These are phyloP conservation scores for Pampusana beccarii DNA, from an alignment of 2,113 vertebrate species.

Conservation along the genomic window DNA sequence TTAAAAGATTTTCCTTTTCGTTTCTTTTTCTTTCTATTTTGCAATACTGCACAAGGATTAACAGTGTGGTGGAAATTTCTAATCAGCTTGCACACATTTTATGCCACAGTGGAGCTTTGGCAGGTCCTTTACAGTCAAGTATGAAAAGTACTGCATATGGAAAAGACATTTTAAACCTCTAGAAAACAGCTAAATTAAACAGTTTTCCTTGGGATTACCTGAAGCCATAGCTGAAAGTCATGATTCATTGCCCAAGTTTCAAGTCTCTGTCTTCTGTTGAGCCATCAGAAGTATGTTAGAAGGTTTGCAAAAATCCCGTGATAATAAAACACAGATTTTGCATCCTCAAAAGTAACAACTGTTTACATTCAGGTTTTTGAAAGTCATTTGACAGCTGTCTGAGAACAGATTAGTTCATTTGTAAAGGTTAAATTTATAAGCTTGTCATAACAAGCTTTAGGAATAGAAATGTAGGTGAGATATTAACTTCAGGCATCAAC, in stretches of 20 bases:
- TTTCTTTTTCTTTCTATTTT: not conserved
- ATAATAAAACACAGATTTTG: not conserved
- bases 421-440: not conserved
- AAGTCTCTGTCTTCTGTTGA: not conserved
- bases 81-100: not conserved
- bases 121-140: not conserved
- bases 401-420: not conserved
- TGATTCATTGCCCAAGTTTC: not conserved
- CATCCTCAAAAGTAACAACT: not conserved
- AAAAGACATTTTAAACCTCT: not conserved
- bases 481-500: constrained; percentile 21
- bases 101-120: not conserved
- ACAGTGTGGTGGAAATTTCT: not conserved
- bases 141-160: not conserved
- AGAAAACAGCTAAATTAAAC: not conserved
- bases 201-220: not conserved
- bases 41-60: not conserved
- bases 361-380: not conserved
- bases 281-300: not conserved
- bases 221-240: not conserved
- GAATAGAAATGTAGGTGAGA: not conserved
- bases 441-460: not conserved
- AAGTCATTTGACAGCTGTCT: not conserved
- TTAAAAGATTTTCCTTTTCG: not conserved
- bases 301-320: not conserved